Base-by-base conservation (phyloP, 2,888 invertebrate genomes). In the Apodemia mormo region DNA sequence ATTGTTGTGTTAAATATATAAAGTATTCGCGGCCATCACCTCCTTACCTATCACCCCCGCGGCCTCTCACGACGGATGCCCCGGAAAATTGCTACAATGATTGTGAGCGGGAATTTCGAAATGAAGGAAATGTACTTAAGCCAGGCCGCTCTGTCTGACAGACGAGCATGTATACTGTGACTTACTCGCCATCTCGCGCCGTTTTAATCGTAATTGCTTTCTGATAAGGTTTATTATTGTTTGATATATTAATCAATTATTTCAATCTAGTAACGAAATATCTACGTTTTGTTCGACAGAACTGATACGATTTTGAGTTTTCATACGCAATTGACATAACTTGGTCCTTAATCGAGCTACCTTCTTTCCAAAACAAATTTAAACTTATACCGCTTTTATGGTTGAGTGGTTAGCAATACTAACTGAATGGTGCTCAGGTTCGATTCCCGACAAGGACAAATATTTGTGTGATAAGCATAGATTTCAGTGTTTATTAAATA, bases 61-160 rank as follows among this genome's bases (percentile, higher is more conserved):
- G 83, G 83, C 84, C 84, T 85, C 87, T 85, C 86, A 85, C 87
- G 91, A 90, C 90, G 91, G 91, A 91, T 90, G 90, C 90, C 78
- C 88, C 85, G 89, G 92, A 92, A 92, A 91, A 92, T 92, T 92
- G 92, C 90, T 90, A 91, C 92, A 92, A 92, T 92, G 89, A 92
- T 92, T 90, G 91, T 87, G 78, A 88, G 90, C 85, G 87, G 84
- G 91, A 89, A 91, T 92, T 84, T 82, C 89, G 87, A 89, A 90
- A 92, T 92, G 92, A 92, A 91, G 92, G 90, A 91, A 90, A 86
- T 81, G 85, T 88, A 87, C 89, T 86, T 86, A 83, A 82, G 81
- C 78, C 81, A 78, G 80, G 80, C 82, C 80, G 75, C 72, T 68
- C 74, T 40, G 75, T 71, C 75, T 75, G 77, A 72, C 77, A 76